Conservation (phyloP, 2,797 vertebrate species). For the Eospalax fontanierii region DNA sequence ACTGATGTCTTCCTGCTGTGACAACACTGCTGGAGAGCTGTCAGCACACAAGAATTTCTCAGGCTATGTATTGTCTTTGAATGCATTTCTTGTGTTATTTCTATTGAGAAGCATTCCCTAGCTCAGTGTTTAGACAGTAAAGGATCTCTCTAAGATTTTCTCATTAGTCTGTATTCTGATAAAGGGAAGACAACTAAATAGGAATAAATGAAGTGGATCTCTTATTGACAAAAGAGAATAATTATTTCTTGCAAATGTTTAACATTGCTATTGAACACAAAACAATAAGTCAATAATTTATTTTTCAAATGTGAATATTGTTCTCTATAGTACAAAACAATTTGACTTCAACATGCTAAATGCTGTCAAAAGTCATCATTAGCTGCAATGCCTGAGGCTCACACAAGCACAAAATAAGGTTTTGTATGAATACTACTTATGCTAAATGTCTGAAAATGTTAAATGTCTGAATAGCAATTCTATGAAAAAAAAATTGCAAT, state of each 20-base stretch:
- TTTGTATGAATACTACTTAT: constrained; percentile 1
- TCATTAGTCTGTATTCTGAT: constrained; percentile 89
- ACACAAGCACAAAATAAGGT: constrained; percentile 44
- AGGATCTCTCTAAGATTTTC: constrained; percentile 89
- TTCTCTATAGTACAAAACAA: constrained; percentile 73
- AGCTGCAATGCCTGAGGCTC: constrained; percentile 37
- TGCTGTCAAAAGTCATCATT: constrained; percentile 59
- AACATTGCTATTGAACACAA: constrained; percentile 73
- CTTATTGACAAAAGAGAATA: constrained; percentile 83
- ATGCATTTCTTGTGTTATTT: constrained; percentile 88
- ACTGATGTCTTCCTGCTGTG: constrained; percentile 98
- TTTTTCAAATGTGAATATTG: constrained; percentile 39
- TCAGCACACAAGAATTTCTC: constrained; percentile 94
- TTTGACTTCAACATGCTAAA: constrained; percentile 64
- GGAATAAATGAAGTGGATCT: constrained; percentile 86
- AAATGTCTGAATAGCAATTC: constrained; percentile 49
- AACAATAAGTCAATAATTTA: constrained; percentile 73
- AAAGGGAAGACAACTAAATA: constrained; percentile 86
- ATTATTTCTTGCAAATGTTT: constrained; percentile 83
- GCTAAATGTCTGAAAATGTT: constrained; percentile 55
- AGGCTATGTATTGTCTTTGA: constrained; percentile 91
- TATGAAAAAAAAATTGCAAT: constrained; percentile 71
- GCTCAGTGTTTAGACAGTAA: constrained; percentile 91
- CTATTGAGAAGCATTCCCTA: constrained; percentile 91
- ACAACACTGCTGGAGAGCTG: constrained; percentile 96